Percentiles rank a stretch among this genome's conserved stretches.
These are phyloP conservation scores for Pollenia labialis DNA, from an alignment of 2,888 invertebrate genomes.

Conservation along the genomic window DNA sequence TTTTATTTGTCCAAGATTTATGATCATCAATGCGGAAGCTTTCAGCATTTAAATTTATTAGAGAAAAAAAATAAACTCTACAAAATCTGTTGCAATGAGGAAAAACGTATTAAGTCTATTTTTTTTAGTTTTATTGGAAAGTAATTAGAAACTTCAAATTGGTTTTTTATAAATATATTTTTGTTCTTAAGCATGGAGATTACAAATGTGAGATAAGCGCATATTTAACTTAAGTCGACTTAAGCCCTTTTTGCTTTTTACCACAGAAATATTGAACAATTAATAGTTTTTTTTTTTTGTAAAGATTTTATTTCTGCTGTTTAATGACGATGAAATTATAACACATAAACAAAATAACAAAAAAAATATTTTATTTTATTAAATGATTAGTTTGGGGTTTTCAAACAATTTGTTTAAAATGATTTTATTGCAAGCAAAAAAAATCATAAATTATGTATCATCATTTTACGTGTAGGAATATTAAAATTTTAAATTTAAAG, in stretches of 20 bases:
- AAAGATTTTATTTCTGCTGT: slow-evolving; percentile 14
- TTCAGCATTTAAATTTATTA: slow-evolving; percentile 28
- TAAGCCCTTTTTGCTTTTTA: no score
- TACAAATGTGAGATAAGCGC: no score
- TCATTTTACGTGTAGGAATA: neutral
- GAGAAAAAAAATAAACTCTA: neutral
- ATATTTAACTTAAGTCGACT: no score
- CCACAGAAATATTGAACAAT: neutral
- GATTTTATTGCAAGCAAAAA: neutral
- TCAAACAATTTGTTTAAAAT: slow-evolving; percentile 14
- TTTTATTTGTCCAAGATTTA: slow-evolving; percentile 60
- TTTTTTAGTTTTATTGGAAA: no score
- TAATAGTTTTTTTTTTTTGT: slow-evolving; percentile 1
- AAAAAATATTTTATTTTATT: neutral
- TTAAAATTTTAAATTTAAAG: slow-evolving; percentile 13
- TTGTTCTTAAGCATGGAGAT: neutral
- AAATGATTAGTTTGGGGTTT: slow-evolving; percentile 24
- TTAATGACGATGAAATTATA: slow-evolving; percentile 42
- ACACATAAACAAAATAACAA: slow-evolving; percentile 20
- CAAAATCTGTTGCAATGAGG: neutral
- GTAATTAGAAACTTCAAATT: no score
- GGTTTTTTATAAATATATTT: neutral
- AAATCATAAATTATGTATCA: slow-evolving; percentile 15
- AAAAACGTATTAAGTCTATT: no score
- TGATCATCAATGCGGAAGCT: slow-evolving; percentile 67